Conservation (phyloP, 1,140 invertebrate species). For the Trachymyrmex cornetzi region DNA sequence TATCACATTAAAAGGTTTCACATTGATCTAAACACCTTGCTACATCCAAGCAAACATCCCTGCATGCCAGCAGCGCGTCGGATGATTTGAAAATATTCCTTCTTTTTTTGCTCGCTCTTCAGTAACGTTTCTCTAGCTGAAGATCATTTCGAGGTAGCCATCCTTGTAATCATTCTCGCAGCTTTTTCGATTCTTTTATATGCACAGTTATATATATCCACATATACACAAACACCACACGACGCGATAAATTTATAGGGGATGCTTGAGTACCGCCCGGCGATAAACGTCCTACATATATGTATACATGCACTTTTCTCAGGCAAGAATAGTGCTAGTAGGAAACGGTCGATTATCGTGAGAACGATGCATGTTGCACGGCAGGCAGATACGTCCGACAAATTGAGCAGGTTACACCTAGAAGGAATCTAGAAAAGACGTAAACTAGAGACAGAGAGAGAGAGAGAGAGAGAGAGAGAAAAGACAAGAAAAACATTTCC, state of each 20-base stretch:
- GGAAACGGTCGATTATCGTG: conserved; percentile 38
- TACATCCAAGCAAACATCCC: conserved; percentile 66
- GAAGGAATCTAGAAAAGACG: conserved; percentile 71
- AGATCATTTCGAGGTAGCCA: neutral
- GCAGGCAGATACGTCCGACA: conserved; percentile 75
- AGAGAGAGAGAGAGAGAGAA: conserved; percentile 41
- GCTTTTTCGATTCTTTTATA: conserved; percentile 4
- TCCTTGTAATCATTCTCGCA: neutral
- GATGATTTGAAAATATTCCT: conserved; percentile 27
- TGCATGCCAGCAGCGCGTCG: conserved; percentile 47
- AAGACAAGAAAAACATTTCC: conserved; percentile 65
- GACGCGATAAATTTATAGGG: neutral
- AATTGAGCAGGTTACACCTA: conserved; percentile 76
- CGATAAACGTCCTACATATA: conserved; percentile 43
- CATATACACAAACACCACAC: neutral
- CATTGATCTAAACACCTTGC: conserved; percentile 63
- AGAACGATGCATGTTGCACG: conserved; percentile 71
- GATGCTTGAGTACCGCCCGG: conserved; percentile 41
- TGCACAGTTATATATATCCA: neutral
- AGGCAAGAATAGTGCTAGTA: conserved; percentile 45
- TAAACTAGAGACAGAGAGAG: conserved; percentile 62
- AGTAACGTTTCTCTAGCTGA: neutral
- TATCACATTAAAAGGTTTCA: conserved; percentile 71
- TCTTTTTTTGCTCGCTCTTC: neutral
- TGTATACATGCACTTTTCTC: conserved; percentile 63